Evolutionary conservation across 64 coral and sea anemone genomes (phyloP), one percentile per base, ranked within the genome.

Genomic region (Pocillopora verrucosa): DNA sequence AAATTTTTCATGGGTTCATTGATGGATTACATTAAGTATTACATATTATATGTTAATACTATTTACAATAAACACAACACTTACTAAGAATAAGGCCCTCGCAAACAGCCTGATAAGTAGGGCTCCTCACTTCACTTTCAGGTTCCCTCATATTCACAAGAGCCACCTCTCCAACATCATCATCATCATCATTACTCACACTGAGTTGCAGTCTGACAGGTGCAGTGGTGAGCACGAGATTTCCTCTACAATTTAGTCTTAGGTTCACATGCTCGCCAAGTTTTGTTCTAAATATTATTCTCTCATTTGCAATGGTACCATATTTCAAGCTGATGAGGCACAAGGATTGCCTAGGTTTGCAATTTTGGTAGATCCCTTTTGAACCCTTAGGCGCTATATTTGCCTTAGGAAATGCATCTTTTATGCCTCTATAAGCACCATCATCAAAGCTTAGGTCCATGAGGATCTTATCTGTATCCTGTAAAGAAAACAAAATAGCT

Each of bases 31-130:
- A 16, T 15, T 16, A 65, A 11, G 20, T 20, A 16, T 15, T 16
- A 65, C 10, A 65, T 19, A 65, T 19, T 15, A 5, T 19, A 16
- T 19, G 63, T 16, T 13, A 16, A 65, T 11, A 11, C 16, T 65
- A 65, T 17, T 65, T 0, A 65, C 20, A 65, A 17, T 20, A 65
- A 65, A 1, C 16, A 5, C 15, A 65, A 80, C 19, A 80, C 77
- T 80, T 80, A 80, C 77, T 59, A n/a, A 80, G 30, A 14, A 80
- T 80, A 56, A 80, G 58, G 22, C 77, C 58, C 58, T 61, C 77
- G 20, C 77, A 80, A 6, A 80, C 77, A 11, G 51, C 77, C n/a
- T 9, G 19, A 59, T 60, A 80, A 1, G 12, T 60, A 3, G 77
- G 45, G 13, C 16, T 58, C 19, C 75, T 76, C 22, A 59, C 16